Conservation (phyloP, 2,888 invertebrate species). For the Polyommatus icarus region DNA sequence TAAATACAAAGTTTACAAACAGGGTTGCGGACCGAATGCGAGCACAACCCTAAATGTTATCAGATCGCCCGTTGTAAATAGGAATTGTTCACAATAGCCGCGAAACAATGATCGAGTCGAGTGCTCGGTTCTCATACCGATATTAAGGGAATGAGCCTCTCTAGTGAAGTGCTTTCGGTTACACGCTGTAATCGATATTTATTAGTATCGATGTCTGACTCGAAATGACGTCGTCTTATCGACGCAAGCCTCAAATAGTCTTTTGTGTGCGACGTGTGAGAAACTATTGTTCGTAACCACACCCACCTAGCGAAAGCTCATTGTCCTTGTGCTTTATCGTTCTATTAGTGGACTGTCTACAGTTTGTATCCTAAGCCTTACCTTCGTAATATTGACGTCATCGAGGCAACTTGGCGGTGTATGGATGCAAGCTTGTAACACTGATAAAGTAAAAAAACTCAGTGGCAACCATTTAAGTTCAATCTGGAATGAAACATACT, state of each 20-base stretch:
- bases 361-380: not conserved
- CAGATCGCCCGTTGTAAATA: conserved; percentile 43
- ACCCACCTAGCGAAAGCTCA: not conserved
- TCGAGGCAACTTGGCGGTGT: not conserved
- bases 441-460: too few species aligned
- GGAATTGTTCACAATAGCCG: conserved; percentile 45
- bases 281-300: conserved; percentile 2
- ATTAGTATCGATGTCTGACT: conserved; percentile 47
- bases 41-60: conserved; percentile 39
- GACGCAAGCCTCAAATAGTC: conserved; percentile 28
- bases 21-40: conserved; percentile 35
- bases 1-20: conserved; percentile 46
- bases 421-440: not conserved
- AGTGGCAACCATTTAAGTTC: too few species aligned
- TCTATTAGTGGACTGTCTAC: not conserved
- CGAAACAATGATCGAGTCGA: conserved; percentile 47
- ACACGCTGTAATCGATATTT: conserved; percentile 65
- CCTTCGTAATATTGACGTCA: not conserved
- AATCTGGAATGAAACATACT: not conserved
- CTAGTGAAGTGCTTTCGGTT: conserved; percentile 45
- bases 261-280: conserved; percentile 6
- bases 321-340: not conserved
- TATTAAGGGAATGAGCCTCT: conserved; percentile 46
- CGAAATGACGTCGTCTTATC: conserved; percentile 35
- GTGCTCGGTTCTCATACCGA: conserved; percentile 44